Evolutionary conservation across 2,113 vertebrate genomes (phyloP), one percentile per base, ranked within the genome.

Genomic region (Ranitomeya variabilis): DNA sequence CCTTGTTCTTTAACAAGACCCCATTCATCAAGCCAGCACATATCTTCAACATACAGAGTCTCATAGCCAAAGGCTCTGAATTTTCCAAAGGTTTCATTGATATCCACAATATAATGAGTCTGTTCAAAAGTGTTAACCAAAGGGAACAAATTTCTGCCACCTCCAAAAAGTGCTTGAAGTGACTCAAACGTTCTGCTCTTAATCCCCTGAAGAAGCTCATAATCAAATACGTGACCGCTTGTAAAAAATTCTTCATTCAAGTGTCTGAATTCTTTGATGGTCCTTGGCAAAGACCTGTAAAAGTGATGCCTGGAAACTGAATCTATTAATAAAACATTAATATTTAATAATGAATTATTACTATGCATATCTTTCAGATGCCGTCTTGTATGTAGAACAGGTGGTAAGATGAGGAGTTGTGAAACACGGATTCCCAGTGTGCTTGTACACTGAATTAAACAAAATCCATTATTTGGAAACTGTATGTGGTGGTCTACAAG

Each of bases 11-110:
- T 87, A 52, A 90, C 90, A 73, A 91, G 89, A 80, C 90, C 90
- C 90, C 90, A 91, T n/a, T 91, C 86, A 83, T 79, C 80, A 23
- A 77, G 76, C 90, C 90, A 91, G 69, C 90, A 91, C 86, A 91
- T 71, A 21, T 91, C 90, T 55, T 91, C 90, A 51, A 91, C 52
- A 57, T 91, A 91, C 26, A 91, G 37, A 26, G 86, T 90, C 78
- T 91, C 90, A 74, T 91, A 91, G 54, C 90, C 89, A 60, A 78
- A 60, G 13, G 60, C 71, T 80, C 85, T 90, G 31, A 90, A 91
- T 59, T 31, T 66, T 12, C 86, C 86, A 69, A 89, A 14, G 2
- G 89, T 89, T 76, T 89, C 83, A 87, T 88, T 89, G 12, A 90
- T 7, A 79, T 86, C 60, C 55, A 91, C 83, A 77, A 83, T 52